A percentile compares a stretch with the other conserved stretches of the same genome.
Evolutionary conservation across 2,797 vertebrate species (phyloP).

Genomic region (Silurus aristotelis): DNA sequence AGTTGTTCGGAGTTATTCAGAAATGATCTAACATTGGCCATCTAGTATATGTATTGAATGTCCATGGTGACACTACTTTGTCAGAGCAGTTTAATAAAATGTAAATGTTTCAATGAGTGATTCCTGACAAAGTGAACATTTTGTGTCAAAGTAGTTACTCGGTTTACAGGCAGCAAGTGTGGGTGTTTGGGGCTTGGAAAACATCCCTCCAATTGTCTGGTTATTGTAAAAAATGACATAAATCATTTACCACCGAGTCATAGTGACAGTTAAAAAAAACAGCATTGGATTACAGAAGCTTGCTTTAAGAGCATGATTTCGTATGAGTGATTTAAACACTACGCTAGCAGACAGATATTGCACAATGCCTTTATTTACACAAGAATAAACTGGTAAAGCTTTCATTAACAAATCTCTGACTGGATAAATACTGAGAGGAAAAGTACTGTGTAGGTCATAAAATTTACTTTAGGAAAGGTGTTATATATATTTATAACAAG

Average conservation of each 20-base stretch:
- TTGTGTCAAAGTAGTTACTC: not conserved
- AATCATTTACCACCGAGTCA: not conserved
- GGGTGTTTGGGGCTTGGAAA: not conserved
- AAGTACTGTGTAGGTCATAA: not conserved
- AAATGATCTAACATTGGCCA: too few relatives aligned
- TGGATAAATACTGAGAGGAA: not conserved
- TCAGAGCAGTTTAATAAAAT: not conserved
- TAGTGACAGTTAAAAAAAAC: not conserved
- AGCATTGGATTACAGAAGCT: not conserved
- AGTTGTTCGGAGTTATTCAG: too few relatives aligned
- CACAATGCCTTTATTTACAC: not conserved
- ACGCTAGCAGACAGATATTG: not conserved
- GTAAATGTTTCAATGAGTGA: not conserved
- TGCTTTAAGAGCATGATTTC: not conserved
- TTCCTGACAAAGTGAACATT: not conserved
- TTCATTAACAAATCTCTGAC: not conserved
- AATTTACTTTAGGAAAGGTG: not conserved
- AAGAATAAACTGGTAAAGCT: not conserved
- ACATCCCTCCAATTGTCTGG: not conserved
- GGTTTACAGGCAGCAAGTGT: not conserved
- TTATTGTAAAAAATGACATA: not conserved
- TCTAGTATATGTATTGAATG: not conserved
- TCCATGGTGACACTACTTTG: not conserved
- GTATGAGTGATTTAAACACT: conserved; percentile 4
- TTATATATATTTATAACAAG: not conserved